phyloP scores from a whole-genome alignment of 2,888 invertebrate genomes.

The Trilocha varians region DNA sequence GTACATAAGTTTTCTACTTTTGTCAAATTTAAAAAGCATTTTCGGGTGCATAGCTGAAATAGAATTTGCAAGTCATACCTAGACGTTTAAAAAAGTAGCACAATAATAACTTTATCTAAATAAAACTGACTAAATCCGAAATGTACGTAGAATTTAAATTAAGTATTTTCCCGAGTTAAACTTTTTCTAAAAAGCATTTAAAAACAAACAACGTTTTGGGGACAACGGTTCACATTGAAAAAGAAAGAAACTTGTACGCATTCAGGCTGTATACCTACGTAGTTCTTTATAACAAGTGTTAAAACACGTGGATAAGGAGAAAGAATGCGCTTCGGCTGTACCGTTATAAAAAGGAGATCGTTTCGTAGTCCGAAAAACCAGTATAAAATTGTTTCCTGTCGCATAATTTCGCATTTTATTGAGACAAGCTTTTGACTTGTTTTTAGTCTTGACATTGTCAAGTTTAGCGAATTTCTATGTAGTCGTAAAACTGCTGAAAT shows the following conservation, averaged over 20 bases:
- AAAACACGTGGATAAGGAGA: conserved; percentile 22
- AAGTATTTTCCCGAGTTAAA: conserved; percentile 2
- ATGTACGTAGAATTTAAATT: conserved; percentile 4
- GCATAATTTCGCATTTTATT: neutral
- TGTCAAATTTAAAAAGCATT: no score
- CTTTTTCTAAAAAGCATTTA: conserved; percentile 23
- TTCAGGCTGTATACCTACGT: conserved; percentile 16
- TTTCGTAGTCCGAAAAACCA: conserved; percentile 19
- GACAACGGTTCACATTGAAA: conserved; percentile 27
- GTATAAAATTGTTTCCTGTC: conserved; percentile 11
- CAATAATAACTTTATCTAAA: neutral
- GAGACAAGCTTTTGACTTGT: neutral
- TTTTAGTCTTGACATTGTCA: neutral
- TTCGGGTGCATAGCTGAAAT: no score
- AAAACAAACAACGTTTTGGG: conserved; percentile 44
- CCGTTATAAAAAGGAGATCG: conserved; percentile 30
- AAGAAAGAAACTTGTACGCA: conserved; percentile 19
- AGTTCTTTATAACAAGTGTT: conserved; percentile 13
- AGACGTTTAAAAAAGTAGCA: neutral
- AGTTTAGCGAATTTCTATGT: neutral
- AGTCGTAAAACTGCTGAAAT: neutral
- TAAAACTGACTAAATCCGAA: neutral
- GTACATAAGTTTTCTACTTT: no score
- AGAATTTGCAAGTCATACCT: neutral
- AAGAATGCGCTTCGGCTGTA: conserved; percentile 24